Percentiles rank a stretch among this genome's conserved stretches.
Conservation (phyloP, 2,888 invertebrate species). For the Calephelis perditalis region DNA sequence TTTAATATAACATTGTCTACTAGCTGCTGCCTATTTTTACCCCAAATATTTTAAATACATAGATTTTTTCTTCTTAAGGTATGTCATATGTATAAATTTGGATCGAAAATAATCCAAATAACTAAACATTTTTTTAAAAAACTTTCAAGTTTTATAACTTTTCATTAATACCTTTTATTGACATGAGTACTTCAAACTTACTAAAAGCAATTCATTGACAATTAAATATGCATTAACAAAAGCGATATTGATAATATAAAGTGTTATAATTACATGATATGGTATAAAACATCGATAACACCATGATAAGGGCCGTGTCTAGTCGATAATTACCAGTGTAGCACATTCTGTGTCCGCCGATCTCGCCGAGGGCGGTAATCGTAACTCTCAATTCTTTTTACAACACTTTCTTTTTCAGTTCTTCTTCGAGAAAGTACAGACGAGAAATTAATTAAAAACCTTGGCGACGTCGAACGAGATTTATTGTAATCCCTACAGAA, state of each 20-base stretch:
- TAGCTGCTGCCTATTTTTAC: no score
- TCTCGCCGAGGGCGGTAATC: constrained; percentile 47
- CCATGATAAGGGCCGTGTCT: neutral
- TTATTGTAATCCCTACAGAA: neutral
- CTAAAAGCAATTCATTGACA: no score
- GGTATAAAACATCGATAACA: constrained; percentile 12
- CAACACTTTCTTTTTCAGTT: constrained; percentile 47
- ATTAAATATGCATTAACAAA: constrained; percentile 2
- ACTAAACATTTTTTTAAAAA: no score
- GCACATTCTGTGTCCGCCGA: constrained; percentile 56
- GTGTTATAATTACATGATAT: constrained; percentile 9
- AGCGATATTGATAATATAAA: constrained; percentile 5
- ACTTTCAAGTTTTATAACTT: no score
- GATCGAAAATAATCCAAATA: no score
- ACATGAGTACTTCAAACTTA: no score
- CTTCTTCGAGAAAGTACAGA: constrained; percentile 61
- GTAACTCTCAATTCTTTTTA: constrained; percentile 54
- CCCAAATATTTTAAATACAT: no score
- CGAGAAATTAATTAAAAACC: constrained; percentile 42
- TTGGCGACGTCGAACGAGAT: constrained; percentile 15
- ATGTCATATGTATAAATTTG: no score
- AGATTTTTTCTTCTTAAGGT: no score
- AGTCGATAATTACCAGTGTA: constrained; percentile 67
- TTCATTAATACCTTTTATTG: no score
- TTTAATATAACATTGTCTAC: no score